A percentile compares a stretch with the other conserved stretches of the same genome.
phyloP scores from a whole-genome alignment of 2,888 invertebrate species.

The Drosophila eohydei region DNA sequence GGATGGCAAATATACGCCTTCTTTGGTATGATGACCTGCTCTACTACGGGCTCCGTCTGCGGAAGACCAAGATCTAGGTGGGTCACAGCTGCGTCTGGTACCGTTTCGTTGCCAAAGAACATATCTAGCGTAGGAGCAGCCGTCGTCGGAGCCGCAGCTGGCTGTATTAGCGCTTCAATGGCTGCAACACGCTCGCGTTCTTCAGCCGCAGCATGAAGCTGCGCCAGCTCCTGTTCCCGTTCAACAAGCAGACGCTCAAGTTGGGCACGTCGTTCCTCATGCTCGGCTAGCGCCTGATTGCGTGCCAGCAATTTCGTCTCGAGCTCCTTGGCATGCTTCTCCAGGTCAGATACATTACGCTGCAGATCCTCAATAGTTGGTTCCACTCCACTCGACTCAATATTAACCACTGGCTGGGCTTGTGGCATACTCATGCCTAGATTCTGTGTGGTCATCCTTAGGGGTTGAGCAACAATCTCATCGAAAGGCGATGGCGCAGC shows the following conservation, averaged over 20 bases:
- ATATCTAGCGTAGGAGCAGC: conserved; percentile 77
- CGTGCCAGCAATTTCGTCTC: conserved; percentile 82
- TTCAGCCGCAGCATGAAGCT: conserved; percentile 59
- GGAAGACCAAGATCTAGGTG: conserved; percentile 47
- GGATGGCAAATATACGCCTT: conserved; percentile 86
- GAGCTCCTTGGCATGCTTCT: conserved; percentile 84
- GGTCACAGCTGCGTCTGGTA: conserved; percentile 14
- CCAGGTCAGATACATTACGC: conserved; percentile 83
- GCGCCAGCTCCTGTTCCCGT: conserved; percentile 50
- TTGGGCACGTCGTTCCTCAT: conserved; percentile 67
- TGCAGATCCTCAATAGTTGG: conserved; percentile 84
- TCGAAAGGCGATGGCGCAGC: conserved; percentile 80
- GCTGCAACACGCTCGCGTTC: conserved; percentile 64
- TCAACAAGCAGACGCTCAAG: conserved; percentile 45
- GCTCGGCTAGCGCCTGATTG: conserved; percentile 71
- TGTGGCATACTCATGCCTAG: conserved; percentile 11
- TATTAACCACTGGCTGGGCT: background rate
- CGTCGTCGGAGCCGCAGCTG: conserved; percentile 20
- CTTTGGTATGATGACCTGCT: conserved; percentile 86
- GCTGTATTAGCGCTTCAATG: conserved; percentile 58
- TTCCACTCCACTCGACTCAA: conserved; percentile 61
- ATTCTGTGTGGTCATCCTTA: conserved; percentile 31
- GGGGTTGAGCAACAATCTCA: conserved; percentile 78
- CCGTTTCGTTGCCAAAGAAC: conserved; percentile 78
- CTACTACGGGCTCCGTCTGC: conserved; percentile 76